Conservation (phyloP, 2,113 vertebrate species). For the Puma concolor region DNA sequence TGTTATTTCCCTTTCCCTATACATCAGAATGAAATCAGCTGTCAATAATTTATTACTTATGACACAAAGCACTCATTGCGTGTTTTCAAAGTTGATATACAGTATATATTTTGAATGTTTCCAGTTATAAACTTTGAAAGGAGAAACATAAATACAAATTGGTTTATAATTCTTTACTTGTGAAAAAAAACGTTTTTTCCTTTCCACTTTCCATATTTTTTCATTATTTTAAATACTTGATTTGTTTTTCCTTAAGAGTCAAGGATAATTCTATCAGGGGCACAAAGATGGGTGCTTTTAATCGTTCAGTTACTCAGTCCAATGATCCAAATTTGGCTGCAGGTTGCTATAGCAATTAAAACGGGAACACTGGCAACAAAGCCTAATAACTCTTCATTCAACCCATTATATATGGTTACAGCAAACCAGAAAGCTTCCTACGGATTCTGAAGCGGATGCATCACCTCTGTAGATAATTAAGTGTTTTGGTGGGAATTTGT, state of each 20-base stretch:
- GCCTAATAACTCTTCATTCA: conserved; percentile 86
- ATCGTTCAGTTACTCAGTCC: conserved; percentile 80
- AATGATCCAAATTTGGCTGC: conserved; percentile 81
- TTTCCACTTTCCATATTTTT: not conserved
- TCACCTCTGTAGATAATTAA: conserved; percentile 86
- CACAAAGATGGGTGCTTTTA: conserved; percentile 68
- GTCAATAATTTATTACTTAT: not conserved
- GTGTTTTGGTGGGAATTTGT: conserved; percentile 88
- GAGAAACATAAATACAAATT: conserved; percentile 23
- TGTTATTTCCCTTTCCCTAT: not conserved
- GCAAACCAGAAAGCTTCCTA: conserved; percentile 83
- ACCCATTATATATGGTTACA: conserved; percentile 86
- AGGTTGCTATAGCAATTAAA: conserved; percentile 86
- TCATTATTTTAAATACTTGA: conserved; percentile 48
- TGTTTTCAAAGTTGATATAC: not conserved
- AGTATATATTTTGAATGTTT: not conserved
- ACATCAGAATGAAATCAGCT: not conserved
- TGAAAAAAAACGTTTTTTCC: not conserved
- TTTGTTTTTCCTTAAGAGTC: conserved; percentile 27
- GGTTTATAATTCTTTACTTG: conserved; percentile 27
- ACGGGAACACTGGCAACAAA: conserved; percentile 83
- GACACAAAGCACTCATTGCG: not conserved
- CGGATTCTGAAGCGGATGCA: conserved; percentile 78
- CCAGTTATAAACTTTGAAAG: conserved; percentile 32
- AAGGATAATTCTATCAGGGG: conserved; percentile 33